These are phyloP conservation scores for Lepus oiostolus DNA, from an alignment of 2,797 vertebrate genomes.

Conservation along the genomic window DNA sequence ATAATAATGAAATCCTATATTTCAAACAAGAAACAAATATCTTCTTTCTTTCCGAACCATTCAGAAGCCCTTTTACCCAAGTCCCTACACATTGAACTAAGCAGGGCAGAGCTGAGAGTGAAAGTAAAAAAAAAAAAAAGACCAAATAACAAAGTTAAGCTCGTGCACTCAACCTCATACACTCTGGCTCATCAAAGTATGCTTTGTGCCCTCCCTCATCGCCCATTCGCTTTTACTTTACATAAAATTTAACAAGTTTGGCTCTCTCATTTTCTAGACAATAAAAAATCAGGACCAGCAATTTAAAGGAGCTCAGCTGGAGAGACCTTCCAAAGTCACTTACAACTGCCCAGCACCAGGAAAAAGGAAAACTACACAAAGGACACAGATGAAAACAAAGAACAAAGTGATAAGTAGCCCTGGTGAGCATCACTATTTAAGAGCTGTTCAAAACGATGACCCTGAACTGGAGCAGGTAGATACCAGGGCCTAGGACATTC, in stretches of 20 bases:
- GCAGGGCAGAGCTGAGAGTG: background rate
- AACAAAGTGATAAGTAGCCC: background rate
- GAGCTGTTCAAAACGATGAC: slow-evolving; percentile 41
- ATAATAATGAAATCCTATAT: background rate
- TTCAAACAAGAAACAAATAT: background rate
- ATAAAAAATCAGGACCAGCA: background rate
- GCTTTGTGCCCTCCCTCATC: background rate
- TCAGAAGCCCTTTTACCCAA: background rate
- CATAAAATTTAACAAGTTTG: background rate
- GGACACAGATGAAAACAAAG: background rate
- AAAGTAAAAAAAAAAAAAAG: background rate
- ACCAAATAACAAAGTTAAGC: background rate
- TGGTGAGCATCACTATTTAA: background rate
- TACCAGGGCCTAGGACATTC: background rate
- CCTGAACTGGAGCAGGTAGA: background rate
- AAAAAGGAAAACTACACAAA: slow-evolving; percentile 13
- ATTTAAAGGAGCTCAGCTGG: background rate
- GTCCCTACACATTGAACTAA: background rate
- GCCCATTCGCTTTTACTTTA: background rate
- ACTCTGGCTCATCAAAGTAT: background rate
- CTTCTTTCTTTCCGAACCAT: slow-evolving; percentile 13
- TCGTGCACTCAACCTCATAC: background rate
- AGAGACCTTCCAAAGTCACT: background rate
- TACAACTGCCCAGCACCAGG: background rate
- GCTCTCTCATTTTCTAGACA: slow-evolving; percentile 2